A percentile compares a stretch with the other conserved stretches of the same genome.
Evolutionary conservation across 2,888 invertebrate species (phyloP).

Genomic region (Papilio gigon): DNA sequence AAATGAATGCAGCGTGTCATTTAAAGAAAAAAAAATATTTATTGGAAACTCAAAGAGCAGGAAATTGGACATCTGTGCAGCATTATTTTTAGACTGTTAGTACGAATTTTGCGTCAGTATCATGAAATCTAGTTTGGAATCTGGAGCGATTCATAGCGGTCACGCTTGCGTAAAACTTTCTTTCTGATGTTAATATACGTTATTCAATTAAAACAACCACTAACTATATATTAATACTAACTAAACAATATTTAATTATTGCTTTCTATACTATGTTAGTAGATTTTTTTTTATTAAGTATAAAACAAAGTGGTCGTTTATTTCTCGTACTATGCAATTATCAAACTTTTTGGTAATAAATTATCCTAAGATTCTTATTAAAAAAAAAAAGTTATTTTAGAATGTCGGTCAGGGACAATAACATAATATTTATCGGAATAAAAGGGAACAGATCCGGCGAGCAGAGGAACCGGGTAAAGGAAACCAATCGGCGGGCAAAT

Average conservation of each 20-base stretch:
- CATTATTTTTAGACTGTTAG: conserved; percentile 23
- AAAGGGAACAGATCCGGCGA: conserved; percentile 29
- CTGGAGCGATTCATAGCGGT: conserved; percentile 19
- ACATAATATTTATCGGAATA: conserved; percentile 15
- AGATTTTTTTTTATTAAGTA: not conserved
- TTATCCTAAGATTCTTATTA: not conserved
- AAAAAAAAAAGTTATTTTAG: conserved; percentile 7
- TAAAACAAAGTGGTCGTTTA: not conserved
- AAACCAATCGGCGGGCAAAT: conserved; percentile 39
- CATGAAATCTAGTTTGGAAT: conserved; percentile 20
- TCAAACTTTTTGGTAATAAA: not conserved
- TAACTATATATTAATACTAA: not conserved
- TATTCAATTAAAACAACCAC: conserved; percentile 14
- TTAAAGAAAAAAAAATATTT: not conserved
- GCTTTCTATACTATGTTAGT: not conserved
- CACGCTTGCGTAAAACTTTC: conserved; percentile 14
- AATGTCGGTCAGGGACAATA: conserved; percentile 27
- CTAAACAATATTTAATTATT: not conserved
- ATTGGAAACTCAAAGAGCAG: not conserved
- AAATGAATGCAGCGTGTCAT: not conserved
- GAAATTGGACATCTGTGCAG: conserved; percentile 9
- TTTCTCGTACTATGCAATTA: not conserved
- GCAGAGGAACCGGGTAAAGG: conserved; percentile 36
- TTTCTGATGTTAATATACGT: conserved; percentile 13
- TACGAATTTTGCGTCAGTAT: conserved; percentile 10